Base-by-base conservation (phyloP, 2,113 vertebrate species). In the Mixornis gularis region DNA sequence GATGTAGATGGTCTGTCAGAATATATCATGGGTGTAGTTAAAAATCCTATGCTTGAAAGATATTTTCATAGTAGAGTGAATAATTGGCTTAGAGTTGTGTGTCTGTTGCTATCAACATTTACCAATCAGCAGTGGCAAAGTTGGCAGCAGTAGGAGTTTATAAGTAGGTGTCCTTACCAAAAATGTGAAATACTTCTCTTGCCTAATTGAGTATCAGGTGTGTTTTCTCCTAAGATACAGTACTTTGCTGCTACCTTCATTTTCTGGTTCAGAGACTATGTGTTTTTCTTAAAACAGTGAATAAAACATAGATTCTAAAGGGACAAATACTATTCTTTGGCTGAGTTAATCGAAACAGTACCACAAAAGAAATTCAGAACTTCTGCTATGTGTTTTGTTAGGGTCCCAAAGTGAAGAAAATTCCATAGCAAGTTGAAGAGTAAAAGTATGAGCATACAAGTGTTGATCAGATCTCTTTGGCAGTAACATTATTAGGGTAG, bases 341-440 rank as follows among this genome's bases (percentile, higher is more conserved):
- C 13, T 1, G 4, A 51, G 36, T 74, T 68, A 51, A 63, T 34
- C 78, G 21, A 26, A 51, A 43, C 8, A 38, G 34, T 63, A 60
- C 19, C 1, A 27, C 30, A 30, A 12, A 48, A 38, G 20, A 46
- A 11, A 12, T 26, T 32, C 18, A 24, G 3, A 60, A 18, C 2
- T 13, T 51, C 19, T 82, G 46, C 34, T n/a, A 0, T 40, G 30
- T 41, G 20, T 70, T 85, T 18, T 63, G 0, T n/a, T 71, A 6
- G 49, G 8, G 15, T 49, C 29, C 26, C 7, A 32, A 63, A 85
- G 34, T 66, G 22, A 69, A 84, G 32, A 44, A 81, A 64, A 76
- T 38, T 5, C 29, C 29, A 2, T 34, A 63, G 36, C 9, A 26
- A 63, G 34, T 22, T 65, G 49, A 64, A 32, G 9, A 36, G 55